Conservation (phyloP, 2,888 invertebrate genomes). For the Lacanobia oleracea region DNA sequence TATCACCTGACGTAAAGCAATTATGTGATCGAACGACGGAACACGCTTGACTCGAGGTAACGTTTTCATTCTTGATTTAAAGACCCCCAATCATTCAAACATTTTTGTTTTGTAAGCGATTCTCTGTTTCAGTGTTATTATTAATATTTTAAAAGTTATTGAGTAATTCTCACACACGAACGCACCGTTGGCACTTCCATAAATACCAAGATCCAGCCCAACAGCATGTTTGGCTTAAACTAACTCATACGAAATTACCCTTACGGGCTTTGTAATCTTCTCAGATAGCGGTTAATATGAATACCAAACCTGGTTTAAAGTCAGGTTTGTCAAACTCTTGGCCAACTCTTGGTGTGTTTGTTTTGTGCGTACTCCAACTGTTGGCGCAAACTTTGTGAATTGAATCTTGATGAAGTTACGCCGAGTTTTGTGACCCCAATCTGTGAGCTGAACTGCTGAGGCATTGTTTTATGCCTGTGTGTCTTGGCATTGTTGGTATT, state of each 20-base stretch:
- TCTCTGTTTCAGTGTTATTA: too few relatives aligned
- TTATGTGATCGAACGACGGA: too few relatives aligned
- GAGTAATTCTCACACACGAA: neutral
- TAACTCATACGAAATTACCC: conserved; percentile 80
- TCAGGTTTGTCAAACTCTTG: conserved; percentile 74
- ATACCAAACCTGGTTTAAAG: conserved; percentile 73
- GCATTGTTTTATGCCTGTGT: conserved; percentile 52
- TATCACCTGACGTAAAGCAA: neutral
- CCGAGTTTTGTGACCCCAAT: conserved; percentile 68
- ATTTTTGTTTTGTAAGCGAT: neutral
- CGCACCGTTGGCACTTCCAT: conserved; percentile 64
- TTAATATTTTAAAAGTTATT: too few relatives aligned
- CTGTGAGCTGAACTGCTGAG: conserved; percentile 62
- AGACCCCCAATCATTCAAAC: too few relatives aligned
- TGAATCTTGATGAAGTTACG: conserved; percentile 71
- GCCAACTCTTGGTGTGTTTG: conserved; percentile 72
- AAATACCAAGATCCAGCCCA: conserved; percentile 31
- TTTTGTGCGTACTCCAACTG: conserved; percentile 66
- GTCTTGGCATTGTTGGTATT: conserved; percentile 13
- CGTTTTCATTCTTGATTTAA: too few relatives aligned
- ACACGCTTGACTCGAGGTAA: too few relatives aligned
- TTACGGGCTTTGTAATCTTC: conserved; percentile 77
- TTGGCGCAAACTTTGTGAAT: conserved; percentile 68
- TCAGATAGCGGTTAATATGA: conserved; percentile 80
- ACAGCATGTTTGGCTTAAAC: conserved; percentile 70